These are phyloP conservation scores for Nephila pilipes DNA, from an alignment of 1,140 invertebrate genomes.

Conservation along the genomic window DNA sequence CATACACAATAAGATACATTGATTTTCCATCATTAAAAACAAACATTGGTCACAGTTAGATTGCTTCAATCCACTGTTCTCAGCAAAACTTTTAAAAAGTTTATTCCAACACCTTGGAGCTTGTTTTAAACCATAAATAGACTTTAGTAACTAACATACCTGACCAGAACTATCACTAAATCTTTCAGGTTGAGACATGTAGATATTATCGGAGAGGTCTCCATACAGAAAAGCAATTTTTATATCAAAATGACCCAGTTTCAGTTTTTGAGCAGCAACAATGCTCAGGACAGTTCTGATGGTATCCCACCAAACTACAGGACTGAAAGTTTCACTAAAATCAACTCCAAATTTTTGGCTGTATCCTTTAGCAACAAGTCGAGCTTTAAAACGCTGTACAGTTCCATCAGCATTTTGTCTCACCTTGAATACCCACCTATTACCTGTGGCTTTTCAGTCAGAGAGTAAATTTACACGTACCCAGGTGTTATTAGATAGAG, in stretches of 20 bases:
- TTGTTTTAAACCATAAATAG: slow-evolving; percentile 82
- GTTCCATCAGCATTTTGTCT: slow-evolving; percentile 79
- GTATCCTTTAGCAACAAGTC: no score
- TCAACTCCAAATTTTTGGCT: no score
- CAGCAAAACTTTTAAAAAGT: no score
- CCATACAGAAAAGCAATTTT: slow-evolving; percentile 79
- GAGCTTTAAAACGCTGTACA: no score
- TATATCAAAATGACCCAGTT: slow-evolving; percentile 31
- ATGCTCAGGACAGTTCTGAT: slow-evolving; percentile 76
- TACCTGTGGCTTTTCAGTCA: slow-evolving; percentile 79
- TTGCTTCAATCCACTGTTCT: neutral
- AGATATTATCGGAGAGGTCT: slow-evolving; percentile 81
- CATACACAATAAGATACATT: slow-evolving; percentile 56
- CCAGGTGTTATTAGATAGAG: no score
- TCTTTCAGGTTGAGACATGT: slow-evolving; percentile 81
- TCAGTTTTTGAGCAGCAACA: slow-evolving; percentile 58
- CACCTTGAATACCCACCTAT: slow-evolving; percentile 81
- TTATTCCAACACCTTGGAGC: slow-evolving; percentile 81
- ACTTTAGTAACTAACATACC: slow-evolving; percentile 79
- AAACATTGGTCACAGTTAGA: slow-evolving; percentile 69
- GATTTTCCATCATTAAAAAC: slow-evolving; percentile 42
- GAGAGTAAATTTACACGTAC: no score
- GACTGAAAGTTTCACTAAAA: no score
- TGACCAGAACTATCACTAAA: slow-evolving; percentile 78
- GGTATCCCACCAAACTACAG: slow-evolving; percentile 79